Percentiles rank a stretch among this genome's conserved stretches.
These are phyloP conservation scores for Nymphalis io DNA, from an alignment of 1,140 invertebrate species.

Conservation along the genomic window DNA sequence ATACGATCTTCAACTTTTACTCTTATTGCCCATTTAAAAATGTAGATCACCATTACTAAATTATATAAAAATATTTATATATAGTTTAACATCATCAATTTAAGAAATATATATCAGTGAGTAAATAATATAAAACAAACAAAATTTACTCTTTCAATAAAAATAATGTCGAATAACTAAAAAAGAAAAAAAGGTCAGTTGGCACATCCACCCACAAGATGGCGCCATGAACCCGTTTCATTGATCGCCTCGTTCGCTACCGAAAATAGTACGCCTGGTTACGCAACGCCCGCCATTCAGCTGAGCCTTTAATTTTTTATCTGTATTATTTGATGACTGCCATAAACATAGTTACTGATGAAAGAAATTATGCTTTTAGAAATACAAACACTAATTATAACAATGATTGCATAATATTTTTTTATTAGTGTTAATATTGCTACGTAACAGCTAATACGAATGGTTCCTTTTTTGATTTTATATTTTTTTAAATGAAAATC, in stretches of 20 bases:
- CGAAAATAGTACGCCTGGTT: slow-evolving; percentile 49
- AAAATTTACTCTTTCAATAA: neutral
- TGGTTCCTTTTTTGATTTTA: neutral
- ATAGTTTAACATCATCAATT: too few relatives aligned
- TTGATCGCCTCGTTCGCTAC: slow-evolving; percentile 41
- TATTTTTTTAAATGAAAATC: neutral
- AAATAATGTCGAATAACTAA: neutral
- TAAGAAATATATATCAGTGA: too few relatives aligned
- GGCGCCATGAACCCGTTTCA: slow-evolving; percentile 35
- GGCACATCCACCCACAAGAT: slow-evolving; percentile 29
- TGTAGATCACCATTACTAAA: too few relatives aligned
- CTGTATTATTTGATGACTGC: slow-evolving; percentile 3
- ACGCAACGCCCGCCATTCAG: slow-evolving; percentile 44
- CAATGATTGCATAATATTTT: neutral
- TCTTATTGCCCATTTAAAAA: too few relatives aligned
- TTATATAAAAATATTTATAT: too few relatives aligned
- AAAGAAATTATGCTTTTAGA: neutral
- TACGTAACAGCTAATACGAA: too few relatives aligned
- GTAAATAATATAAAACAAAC: neutral
- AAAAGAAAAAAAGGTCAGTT: slow-evolving; percentile 25
- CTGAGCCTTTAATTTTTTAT: slow-evolving; percentile 29
- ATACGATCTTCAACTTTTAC: too few relatives aligned
- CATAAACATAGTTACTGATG: neutral
- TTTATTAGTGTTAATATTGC: neutral
- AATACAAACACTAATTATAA: neutral